Conservation (phyloP, 2,888 invertebrate species). For the Eupithecia pulchellata region DNA sequence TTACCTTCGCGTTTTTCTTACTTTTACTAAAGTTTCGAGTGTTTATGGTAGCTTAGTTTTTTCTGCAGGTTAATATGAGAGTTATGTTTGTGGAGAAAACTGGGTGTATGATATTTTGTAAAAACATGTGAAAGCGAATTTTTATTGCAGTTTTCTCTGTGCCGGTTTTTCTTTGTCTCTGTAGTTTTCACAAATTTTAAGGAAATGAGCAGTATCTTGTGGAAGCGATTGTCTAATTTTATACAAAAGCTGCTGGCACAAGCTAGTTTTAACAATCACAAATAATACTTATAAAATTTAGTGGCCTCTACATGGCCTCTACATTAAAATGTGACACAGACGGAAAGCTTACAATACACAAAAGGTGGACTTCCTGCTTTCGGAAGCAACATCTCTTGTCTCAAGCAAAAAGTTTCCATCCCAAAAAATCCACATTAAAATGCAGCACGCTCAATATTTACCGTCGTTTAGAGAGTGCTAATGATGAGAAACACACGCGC, state of each 20-base stretch:
- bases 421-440: constrained; percentile 12
- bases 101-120: not conserved
- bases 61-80: not conserved
- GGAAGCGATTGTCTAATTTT: not conserved
- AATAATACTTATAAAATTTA: not conserved
- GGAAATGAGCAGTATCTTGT: too few species aligned
- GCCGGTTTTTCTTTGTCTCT: not conserved
- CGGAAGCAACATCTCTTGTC: not conserved
- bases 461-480: constrained; percentile 68
- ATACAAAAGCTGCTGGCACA: not conserved
- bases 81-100: not conserved
- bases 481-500: constrained; percentile 60
- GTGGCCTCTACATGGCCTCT: not conserved
- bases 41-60: not conserved
- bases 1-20: not conserved
- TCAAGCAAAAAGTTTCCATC: not conserved
- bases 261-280: not conserved
- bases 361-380: not conserved
- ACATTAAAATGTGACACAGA: not conserved
- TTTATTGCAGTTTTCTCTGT: not conserved
- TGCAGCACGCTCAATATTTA: constrained; percentile 52
- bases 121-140: not conserved
- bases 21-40: not conserved
- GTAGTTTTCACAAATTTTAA: not conserved
- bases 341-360: not conserved